Evolutionary conservation across 2,888 invertebrate genomes (phyloP), one percentile per base, ranked within the genome.

Genomic region (Chaetoderma sp.): DNA sequence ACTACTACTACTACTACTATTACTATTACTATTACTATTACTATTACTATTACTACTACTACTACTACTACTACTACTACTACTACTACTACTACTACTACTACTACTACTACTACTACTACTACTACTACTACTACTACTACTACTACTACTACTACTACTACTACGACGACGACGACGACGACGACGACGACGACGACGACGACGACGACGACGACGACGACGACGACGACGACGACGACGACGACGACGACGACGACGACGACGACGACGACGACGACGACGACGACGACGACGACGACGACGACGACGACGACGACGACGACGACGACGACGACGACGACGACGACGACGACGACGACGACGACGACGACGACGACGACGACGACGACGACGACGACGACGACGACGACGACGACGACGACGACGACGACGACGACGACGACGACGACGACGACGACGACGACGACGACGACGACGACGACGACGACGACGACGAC

Each of bases 321-420:
- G 55, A 54, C 30, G 55, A 54, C 10, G 55, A 54, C 30, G 59
- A 36, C 13, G 61, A 32, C 60, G 60, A 59, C 42, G 60, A 60
- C 28, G 58, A 60, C 42, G 60, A 59, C 60, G 59, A 60, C 25
- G 58, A 60, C 60, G 59, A 60, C 25, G 58, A 60, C 28, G 60
- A 5, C 4, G 58, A 60, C 8, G 60, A 60, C 5, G 60, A 60
- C 8, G 60, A 60, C 10, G 58, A 60, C 60, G 60, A 60, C 36
- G 60, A 60, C 60, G 60, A 60, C 44, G 60, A 58, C 58, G 60
- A 59, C 36, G 60, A 59, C 56, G 60, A 59, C 36, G 55, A 57
- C 56, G 60, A 63, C 54, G 61, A 61, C 62, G 61, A 61, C 32
- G 61, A 61, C 32, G 55, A 58, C 62, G 60, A 54, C 18, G 55